Conservation (phyloP, 1,140 invertebrate species). For the Trialeurodes vaporariorum region DNA sequence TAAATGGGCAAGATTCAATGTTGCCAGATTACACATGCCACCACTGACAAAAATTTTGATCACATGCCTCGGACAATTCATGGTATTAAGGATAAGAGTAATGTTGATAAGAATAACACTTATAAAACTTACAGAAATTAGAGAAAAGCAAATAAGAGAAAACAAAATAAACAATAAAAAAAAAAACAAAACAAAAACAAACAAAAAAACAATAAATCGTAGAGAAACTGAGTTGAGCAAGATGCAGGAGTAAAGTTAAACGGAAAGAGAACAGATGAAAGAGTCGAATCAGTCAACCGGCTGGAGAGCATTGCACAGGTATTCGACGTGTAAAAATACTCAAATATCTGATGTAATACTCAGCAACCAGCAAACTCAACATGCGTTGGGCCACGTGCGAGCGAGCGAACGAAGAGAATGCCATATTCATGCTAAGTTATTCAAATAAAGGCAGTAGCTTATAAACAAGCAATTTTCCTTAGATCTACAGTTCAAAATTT, state of each 20-base stretch:
- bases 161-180: too few relatives aligned
- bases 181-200: background rate
- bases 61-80: too few relatives aligned
- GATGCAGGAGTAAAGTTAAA: conserved; percentile 2
- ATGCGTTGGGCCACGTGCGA: conserved; percentile 6
- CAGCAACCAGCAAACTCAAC: conserved; percentile 44
- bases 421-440: background rate
- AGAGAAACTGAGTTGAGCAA: background rate
- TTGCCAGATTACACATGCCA: too few relatives aligned
- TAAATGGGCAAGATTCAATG: too few relatives aligned
- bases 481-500: too few relatives aligned
- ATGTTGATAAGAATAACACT: too few relatives aligned
- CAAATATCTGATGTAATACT: conserved; percentile 98
- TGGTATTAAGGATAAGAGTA: too few relatives aligned
- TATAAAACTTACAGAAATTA: too few relatives aligned
- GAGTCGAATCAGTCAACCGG: conserved; percentile 13
- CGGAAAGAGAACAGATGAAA: background rate
- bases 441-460: background rate
- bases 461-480: too few relatives aligned
- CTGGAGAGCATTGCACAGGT: conserved; percentile 68
- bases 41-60: too few relatives aligned
- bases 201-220: conserved; percentile 8
- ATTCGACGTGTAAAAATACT: conserved; percentile 47
- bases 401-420: too few relatives aligned
- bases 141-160: too few relatives aligned